A percentile compares a stretch with the other conserved stretches of the same genome.
Conservation (phyloP, 1,140 invertebrate genomes). For the Drosophila pectinifera region DNA sequence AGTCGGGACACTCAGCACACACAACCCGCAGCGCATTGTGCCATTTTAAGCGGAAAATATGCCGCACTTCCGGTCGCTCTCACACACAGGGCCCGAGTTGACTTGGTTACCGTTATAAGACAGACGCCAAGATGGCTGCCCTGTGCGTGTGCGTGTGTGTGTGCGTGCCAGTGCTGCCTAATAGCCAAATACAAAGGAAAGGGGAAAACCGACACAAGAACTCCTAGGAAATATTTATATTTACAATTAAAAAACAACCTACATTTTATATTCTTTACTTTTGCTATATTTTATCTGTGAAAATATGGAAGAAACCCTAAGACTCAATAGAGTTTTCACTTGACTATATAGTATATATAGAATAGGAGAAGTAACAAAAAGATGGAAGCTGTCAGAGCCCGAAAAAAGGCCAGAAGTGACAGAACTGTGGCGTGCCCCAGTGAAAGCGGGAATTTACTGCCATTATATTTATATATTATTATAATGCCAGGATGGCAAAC, state of each 20-base stretch:
- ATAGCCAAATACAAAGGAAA: neutral
- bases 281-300: no score
- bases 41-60: conserved; percentile 79
- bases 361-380: neutral
- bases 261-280: no score
- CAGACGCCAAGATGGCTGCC: conserved; percentile 55
- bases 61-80: conserved; percentile 59
- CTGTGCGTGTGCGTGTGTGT: no score
- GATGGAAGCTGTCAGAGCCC: neutral
- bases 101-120: conserved; percentile 65
- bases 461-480: conserved; percentile 67
- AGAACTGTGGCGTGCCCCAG: conserved; percentile 5
- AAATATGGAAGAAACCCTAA: no score
- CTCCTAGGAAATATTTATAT: no score
- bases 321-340: no score
- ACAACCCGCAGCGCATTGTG: conserved; percentile 66
- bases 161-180: neutral
- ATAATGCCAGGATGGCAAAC: conserved; percentile 39
- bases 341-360: no score
- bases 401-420: neutral
- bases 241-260: no score
- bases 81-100: conserved; percentile 35
- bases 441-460: conserved; percentile 21
- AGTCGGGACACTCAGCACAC: neutral
- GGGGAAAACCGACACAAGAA: no score